Evolutionary conservation across 2,797 vertebrate genomes (phyloP).

Genomic region (Lepilemur ruficaudatus): DNA sequence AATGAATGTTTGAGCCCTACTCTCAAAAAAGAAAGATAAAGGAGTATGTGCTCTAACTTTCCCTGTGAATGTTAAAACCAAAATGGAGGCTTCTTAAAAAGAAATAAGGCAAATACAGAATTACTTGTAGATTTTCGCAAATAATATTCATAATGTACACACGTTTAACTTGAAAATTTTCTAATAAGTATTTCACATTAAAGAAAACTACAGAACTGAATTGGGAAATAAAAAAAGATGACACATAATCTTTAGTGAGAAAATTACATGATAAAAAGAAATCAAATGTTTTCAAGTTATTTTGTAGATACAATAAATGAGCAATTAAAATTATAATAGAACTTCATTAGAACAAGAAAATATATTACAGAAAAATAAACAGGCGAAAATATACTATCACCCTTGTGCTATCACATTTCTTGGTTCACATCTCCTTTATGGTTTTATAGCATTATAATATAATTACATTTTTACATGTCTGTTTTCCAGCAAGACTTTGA

Average conservation of each 20-base stretch:
- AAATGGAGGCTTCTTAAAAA: background rate
- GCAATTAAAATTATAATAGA: background rate
- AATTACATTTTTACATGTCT: background rate
- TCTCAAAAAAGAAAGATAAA: background rate
- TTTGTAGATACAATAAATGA: conserved; percentile 37
- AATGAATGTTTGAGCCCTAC: background rate
- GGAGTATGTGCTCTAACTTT: background rate
- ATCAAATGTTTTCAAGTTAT: background rate
- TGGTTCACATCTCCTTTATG: background rate
- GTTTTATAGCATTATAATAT: background rate
- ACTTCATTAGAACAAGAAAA: background rate
- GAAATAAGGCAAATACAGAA: background rate
- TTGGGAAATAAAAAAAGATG: background rate
- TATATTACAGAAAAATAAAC: background rate
- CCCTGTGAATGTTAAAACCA: background rate
- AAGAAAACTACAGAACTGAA: conserved; percentile 1
- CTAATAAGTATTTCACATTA: conserved; percentile 17
- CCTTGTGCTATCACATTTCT: background rate
- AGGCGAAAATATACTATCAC: background rate
- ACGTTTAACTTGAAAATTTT: conserved; percentile 9
- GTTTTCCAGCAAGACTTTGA: background rate
- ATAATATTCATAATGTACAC: background rate
- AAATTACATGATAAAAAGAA: background rate
- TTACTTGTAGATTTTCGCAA: background rate
- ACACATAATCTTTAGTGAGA: background rate